phyloP scores from a whole-genome alignment of 2,113 vertebrate genomes.

The Paraplagusia blochii region DNA sequence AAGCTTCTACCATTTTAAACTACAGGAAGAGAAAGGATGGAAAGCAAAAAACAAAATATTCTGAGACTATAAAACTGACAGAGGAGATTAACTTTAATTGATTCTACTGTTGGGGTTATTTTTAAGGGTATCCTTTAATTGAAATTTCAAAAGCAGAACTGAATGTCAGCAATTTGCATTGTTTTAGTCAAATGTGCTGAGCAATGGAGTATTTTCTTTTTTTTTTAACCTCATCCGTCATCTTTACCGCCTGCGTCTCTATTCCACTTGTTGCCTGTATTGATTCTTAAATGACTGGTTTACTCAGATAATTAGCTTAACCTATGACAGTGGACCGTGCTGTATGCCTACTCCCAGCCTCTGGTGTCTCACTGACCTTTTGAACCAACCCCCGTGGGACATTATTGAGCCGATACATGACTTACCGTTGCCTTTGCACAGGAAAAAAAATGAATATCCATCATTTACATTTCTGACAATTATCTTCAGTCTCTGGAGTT shows the following conservation, averaged over 20 bases:
- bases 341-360: constrained; percentile 11
- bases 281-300: constrained; percentile 21
- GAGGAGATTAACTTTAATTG: no score
- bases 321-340: constrained; percentile 17
- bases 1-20: no score
- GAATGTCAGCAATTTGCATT: no score
- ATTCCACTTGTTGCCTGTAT: constrained; percentile 6
- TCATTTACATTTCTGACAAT: constrained; percentile 24
- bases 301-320: constrained; percentile 12
- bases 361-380: constrained; percentile 30
- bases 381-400: constrained; percentile 13
- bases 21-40: no score
- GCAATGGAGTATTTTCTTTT: no score
- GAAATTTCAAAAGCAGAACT: no score
- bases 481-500: background rate
- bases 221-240: constrained; percentile 23
- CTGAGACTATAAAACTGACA: no score
- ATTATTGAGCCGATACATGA: background rate
- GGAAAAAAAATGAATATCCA: constrained; percentile 2
- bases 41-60: no score
- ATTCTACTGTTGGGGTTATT: no score
- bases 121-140: no score
- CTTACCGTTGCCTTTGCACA: constrained; percentile 1
- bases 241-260: background rate
- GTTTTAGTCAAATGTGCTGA: no score